Evolutionary conservation across 2,888 invertebrate genomes (phyloP).

Genomic region (Noctua janthe): DNA sequence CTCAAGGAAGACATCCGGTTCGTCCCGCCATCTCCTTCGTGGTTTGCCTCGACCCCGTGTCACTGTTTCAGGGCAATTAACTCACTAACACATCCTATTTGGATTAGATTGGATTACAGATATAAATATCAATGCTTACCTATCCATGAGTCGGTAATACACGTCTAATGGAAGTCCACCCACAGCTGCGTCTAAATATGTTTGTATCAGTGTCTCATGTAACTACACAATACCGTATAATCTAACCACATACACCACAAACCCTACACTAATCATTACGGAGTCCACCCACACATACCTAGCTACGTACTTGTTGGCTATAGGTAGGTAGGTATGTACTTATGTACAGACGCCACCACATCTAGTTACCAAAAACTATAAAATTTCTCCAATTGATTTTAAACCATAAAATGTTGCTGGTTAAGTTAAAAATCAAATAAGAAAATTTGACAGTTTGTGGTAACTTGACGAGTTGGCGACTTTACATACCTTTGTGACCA

Average conservation of each 20-base stretch:
- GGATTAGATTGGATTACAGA: slow-evolving; percentile 5
- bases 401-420: too few species aligned
- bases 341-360: too few species aligned
- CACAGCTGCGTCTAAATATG: slow-evolving; percentile 29
- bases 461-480: too few species aligned
- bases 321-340: not conserved
- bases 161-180: slow-evolving; percentile 32
- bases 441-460: too few species aligned
- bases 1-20: too few species aligned
- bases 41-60: too few species aligned
- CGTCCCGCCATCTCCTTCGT: too few species aligned
- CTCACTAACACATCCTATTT: slow-evolving; percentile 13
- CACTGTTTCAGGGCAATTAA: not conserved
- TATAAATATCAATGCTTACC: slow-evolving; percentile 22
- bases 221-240: slow-evolving; percentile 34
- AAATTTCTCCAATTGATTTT: too few species aligned
- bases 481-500: not conserved
- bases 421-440: too few species aligned
- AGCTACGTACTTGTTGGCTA: not conserved
- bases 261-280: slow-evolving; percentile 43
- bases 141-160: slow-evolving; percentile 18
- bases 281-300: slow-evolving; percentile 11
- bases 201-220: slow-evolving; percentile 20
- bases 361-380: too few species aligned
- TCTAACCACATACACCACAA: slow-evolving; percentile 43